Evolutionary conservation across 35 echinoderm and acorn worm genomes (phyloP).

Genomic region (Stichopus chloronotus): DNA sequence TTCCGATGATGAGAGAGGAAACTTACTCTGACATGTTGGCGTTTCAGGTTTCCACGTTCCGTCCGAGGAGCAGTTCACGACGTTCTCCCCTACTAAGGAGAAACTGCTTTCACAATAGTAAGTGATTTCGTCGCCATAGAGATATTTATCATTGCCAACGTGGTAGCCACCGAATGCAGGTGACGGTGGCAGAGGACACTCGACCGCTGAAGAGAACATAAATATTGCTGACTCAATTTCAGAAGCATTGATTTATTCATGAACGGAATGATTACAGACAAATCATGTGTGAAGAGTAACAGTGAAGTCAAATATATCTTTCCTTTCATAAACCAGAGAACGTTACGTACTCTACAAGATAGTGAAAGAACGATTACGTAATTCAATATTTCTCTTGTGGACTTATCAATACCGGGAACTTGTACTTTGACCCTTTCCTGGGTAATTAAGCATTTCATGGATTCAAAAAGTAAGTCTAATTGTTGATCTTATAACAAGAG

Average conservation of each 20-base stretch:
- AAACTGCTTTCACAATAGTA: not conserved
- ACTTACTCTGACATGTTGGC: slow-evolving; percentile 42
- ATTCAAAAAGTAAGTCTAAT: too few species aligned
- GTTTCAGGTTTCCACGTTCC: slow-evolving; percentile 4
- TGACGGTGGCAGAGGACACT: slow-evolving; percentile 6
- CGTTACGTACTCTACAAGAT: not conserved
- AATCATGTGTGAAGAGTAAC: not conserved
- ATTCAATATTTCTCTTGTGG: not conserved
- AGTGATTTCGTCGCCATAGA: not conserved
- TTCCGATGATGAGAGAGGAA: not conserved
- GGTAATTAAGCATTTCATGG: too few species aligned
- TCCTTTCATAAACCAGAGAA: not conserved
- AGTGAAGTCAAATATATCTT: not conserved
- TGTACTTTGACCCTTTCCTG: too few species aligned
- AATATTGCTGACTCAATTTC: too few species aligned
- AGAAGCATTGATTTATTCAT: not conserved
- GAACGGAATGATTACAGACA: not conserved
- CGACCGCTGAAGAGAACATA: not conserved
- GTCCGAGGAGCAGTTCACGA: not conserved
- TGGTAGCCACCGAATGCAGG: slow-evolving; percentile 17
- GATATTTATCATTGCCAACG: not conserved
- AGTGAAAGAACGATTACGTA: not conserved
- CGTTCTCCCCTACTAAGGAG: not conserved
- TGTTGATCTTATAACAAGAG: too few species aligned
- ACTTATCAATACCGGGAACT: too few species aligned